Conservation (phyloP, 2,797 vertebrate genomes). For the Anguilla marmorata region DNA sequence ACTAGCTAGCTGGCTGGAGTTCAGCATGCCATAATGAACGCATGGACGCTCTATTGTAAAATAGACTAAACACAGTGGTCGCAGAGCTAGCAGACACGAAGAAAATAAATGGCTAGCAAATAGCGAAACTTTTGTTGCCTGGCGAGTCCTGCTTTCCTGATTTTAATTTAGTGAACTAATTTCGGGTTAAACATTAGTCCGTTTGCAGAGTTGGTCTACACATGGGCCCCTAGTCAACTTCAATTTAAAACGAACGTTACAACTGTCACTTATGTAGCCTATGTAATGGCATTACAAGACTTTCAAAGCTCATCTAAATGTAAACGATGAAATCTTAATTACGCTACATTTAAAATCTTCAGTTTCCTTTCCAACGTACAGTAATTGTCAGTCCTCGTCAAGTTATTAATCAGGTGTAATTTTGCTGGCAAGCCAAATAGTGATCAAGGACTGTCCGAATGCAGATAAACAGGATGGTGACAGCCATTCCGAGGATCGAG, state of each 20-base stretch:
- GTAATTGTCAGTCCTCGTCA: not conserved
- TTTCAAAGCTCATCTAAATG: too few relatives aligned
- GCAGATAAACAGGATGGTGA: not conserved
- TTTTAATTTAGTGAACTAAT: too few relatives aligned
- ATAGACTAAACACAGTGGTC: too few relatives aligned
- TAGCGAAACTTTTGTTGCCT: too few relatives aligned
- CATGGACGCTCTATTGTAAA: not conserved
- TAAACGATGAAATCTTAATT: too few relatives aligned
- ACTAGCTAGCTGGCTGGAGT: not conserved
- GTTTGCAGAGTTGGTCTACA: too few relatives aligned
- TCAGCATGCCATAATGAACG: not conserved
- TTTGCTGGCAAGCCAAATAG: not conserved
- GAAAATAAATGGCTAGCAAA: not conserved
- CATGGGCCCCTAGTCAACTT: too few relatives aligned
- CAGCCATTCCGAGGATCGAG: not conserved
- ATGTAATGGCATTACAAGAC: too few relatives aligned
- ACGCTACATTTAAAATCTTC: not conserved
- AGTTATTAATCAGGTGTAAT: not conserved
- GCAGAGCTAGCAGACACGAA: not conserved
- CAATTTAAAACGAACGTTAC: too few relatives aligned
- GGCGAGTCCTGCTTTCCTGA: too few relatives aligned
- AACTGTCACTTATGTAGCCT: too few relatives aligned
- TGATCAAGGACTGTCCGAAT: not conserved
- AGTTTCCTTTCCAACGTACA: not conserved
- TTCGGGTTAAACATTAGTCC: too few relatives aligned